Evolutionary conservation across 2,797 vertebrate species (phyloP), one percentile per base, ranked within the genome.

Genomic region (Salarias fasciatus): DNA sequence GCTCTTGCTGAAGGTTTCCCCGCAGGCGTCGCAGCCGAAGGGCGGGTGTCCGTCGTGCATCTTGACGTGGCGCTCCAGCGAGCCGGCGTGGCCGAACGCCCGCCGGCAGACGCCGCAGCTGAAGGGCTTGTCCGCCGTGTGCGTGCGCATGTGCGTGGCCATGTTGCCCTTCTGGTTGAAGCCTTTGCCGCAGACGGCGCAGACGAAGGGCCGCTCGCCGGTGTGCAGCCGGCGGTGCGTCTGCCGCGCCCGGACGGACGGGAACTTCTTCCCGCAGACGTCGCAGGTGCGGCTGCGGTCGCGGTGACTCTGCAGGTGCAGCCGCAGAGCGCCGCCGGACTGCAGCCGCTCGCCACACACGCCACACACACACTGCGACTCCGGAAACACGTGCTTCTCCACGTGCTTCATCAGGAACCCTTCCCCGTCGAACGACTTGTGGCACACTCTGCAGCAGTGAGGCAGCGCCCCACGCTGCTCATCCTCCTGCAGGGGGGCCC

Each of bases 91-190:
- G 41, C 70, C 66, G 35, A 82, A 78, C 6, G 74, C 75, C 53
- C 70, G 58, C 3, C 30, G 35, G 60, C 81, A 84, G 8, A 62
- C 2, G 0, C 1, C 31, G 69, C 83, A 84, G 0, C 46, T 49
- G 53, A 76, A 76, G 0, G 67, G 62, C 9, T 78, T 75, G 63
- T 80, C 70, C 0, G 66, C 64, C 0, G 63, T 29, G 69, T 90
- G 88, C 29, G 47, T 79, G 30, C 62, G 52, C 72, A 83, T 50
- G 79, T 89, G 88, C 2, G 85, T 74, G 57, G 63, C 54, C 77
- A 89, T 78, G 68, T 88, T 86, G 2, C 80, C 84, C 18, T 85
- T 88, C 51, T 85, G 81, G n/a, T 70, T 81, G 67, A 89, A 89
- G 11, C 64, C 54, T 47, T 86, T 87, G 0, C 73, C 61, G 0